Evolutionary conservation across 2,797 vertebrate genomes (phyloP), one percentile per base, ranked within the genome.

Genomic region (Danio choprae): DNA sequence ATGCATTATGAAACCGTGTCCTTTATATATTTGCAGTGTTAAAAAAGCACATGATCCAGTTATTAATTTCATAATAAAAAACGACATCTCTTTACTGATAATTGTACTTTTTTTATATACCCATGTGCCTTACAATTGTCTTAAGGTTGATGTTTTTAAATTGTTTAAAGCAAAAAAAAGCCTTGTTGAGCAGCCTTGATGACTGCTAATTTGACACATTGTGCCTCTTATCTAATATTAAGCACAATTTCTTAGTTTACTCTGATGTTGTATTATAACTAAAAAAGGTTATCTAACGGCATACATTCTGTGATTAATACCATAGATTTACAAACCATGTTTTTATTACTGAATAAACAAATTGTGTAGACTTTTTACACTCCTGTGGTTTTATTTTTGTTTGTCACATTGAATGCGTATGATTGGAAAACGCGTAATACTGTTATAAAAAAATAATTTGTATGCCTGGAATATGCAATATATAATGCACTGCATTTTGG

Each of bases 261-360:
- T 36, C 13, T 40, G 18, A 71, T 6, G 29, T 29, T 29, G 29
- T 43, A 60, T 71, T 70, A 10, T 43, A 69, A 51, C 4, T 15
- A 9, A 16, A 38, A 36, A 77, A 77, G n/a, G 43, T 69, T 20
- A 18, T 76, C 22, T 46, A 78, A 60, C 44, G 29, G 36, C 44
- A 7, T 62, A 22, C 50, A 22, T 46, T 58, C 9, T 67, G 58
- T 40, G 41, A 64, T 74, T 69, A 53, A 29, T 63, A 36, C 51
- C 74, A 72, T 85, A 85, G 79, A 83, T 29, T 82, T 90, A 89
- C 89, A 87, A 89, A 89, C 87, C 85, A 87, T 87, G 87, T 76
- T 75, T 82, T 74, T 55, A 83, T 87, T 71, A 81, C 81, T 63
- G 83, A 89, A 86, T 87, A 85, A 91, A 90, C 20, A 75, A 77